Percentiles rank a stretch among this genome's conserved stretches.
These are phyloP conservation scores for Eonycteris spelaea DNA, from an alignment of 2,113 vertebrate genomes.

Conservation along the genomic window DNA sequence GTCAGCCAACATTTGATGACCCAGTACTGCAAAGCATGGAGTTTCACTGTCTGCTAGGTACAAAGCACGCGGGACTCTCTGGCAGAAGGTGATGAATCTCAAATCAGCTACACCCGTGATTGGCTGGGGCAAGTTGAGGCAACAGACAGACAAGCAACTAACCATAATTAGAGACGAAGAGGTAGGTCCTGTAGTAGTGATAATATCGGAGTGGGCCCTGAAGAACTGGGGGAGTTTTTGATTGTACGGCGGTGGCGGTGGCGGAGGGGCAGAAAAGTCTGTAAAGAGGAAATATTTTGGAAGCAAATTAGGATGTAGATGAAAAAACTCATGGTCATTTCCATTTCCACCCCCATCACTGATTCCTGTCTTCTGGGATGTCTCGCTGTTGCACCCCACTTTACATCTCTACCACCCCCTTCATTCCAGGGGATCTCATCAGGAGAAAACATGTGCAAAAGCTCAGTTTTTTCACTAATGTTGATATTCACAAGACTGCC, in stretches of 20 bases:
- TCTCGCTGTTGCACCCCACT: background rate
- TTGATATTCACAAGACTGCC: background rate
- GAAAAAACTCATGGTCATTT: background rate
- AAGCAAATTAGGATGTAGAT: background rate
- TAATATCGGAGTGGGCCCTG: background rate
- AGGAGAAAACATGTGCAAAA: background rate
- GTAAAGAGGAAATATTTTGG: background rate
- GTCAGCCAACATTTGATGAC: background rate
- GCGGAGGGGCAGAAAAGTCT: no score
- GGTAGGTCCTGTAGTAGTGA: no score
- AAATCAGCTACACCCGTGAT: background rate
- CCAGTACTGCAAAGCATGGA: background rate
- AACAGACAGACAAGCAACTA: background rate
- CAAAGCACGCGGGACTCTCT: background rate
- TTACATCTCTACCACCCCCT: background rate
- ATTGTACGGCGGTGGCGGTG: background rate
- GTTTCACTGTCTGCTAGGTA: background rate
- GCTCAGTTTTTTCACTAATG: background rate
- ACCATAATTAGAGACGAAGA: background rate
- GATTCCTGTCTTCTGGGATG: background rate
- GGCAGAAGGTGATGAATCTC: background rate
- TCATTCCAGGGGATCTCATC: background rate
- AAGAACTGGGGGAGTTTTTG: background rate
- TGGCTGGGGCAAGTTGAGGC: no score
- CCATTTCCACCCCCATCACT: background rate